A percentile compares a stretch with the other conserved stretches of the same genome.
Conservation (phyloP, 2,113 vertebrate species). For the Melanerpes aurifrons region DNA sequence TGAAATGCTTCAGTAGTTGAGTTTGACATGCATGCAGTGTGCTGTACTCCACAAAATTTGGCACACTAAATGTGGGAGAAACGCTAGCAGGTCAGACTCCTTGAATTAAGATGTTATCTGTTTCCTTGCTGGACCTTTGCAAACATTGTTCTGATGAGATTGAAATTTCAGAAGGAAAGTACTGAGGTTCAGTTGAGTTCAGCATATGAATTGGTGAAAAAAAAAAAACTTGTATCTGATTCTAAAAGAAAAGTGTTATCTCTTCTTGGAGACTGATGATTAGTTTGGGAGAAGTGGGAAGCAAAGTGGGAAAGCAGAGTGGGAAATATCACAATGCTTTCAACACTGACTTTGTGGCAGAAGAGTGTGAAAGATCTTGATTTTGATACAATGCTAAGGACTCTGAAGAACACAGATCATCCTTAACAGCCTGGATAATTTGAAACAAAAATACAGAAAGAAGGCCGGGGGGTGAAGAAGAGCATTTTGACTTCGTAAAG, state of each 20-base stretch:
- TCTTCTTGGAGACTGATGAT: background rate
- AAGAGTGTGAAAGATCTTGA: background rate
- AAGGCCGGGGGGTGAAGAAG: fast-evolving
- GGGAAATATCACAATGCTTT: background rate
- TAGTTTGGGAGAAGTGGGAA: background rate
- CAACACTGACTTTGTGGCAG: background rate
- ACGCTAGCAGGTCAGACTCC: background rate
- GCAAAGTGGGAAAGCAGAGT: background rate
- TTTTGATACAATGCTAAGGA: background rate
- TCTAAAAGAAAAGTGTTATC: background rate
- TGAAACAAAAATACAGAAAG: too few species aligned
- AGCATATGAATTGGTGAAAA: background rate
- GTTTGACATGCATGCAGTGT: background rate
- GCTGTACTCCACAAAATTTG: background rate
- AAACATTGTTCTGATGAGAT: background rate
- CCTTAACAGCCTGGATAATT: background rate
- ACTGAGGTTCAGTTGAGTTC: background rate
- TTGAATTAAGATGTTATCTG: background rate
- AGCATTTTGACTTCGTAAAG: background rate
- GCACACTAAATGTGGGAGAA: background rate
- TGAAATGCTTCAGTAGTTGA: background rate
- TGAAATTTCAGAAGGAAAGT: background rate
- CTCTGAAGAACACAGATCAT: background rate
- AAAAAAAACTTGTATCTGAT: background rate
- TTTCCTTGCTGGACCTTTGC: background rate